Percentiles rank a stretch among this genome's conserved stretches.
Evolutionary conservation across 2,888 invertebrate genomes (phyloP).

Genomic region (Hedya salicella): DNA sequence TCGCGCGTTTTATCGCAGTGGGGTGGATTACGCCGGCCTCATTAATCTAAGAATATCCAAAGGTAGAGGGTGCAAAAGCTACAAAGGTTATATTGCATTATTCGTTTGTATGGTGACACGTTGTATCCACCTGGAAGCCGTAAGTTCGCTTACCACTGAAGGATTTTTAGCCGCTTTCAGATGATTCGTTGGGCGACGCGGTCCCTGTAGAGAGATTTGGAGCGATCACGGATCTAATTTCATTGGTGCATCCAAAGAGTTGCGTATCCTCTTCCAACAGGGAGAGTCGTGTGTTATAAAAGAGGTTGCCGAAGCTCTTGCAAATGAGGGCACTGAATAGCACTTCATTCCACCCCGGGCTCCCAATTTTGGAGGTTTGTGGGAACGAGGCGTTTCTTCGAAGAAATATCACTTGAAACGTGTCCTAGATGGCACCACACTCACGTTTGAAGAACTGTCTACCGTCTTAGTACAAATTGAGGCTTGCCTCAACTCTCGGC

Average conservation of each 20-base stretch:
- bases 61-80: conserved; percentile 34
- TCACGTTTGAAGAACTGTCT: conserved; percentile 10
- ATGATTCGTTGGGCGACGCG: conserved; percentile 45
- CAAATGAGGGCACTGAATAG: conserved; percentile 17
- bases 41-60: conserved; percentile 32
- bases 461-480: conserved; percentile 21
- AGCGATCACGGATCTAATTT: conserved; percentile 46
- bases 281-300: conserved; percentile 20
- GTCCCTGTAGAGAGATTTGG: conserved; percentile 41
- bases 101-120: conserved; percentile 43
- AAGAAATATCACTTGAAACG: conserved; percentile 6
- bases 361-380: conserved; percentile 18
- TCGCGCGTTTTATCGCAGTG: conserved; percentile 22
- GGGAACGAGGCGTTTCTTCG: conserved; percentile 9
- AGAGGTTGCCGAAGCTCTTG: conserved; percentile 10
- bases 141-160: conserved; percentile 39
- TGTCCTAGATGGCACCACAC: conserved; percentile 3
- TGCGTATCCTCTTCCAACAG: conserved; percentile 20
- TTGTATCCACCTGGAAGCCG: conserved; percentile 44
- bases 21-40: conserved; percentile 39
- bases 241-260: conserved; percentile 41
- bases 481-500: conserved; percentile 23
- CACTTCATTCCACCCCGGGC: conserved; percentile 20
- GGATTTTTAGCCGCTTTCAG: conserved; percentile 43
- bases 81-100: conserved; percentile 38